phyloP scores from a whole-genome alignment of 2,888 invertebrate species.

The Latrodectus elegans region DNA sequence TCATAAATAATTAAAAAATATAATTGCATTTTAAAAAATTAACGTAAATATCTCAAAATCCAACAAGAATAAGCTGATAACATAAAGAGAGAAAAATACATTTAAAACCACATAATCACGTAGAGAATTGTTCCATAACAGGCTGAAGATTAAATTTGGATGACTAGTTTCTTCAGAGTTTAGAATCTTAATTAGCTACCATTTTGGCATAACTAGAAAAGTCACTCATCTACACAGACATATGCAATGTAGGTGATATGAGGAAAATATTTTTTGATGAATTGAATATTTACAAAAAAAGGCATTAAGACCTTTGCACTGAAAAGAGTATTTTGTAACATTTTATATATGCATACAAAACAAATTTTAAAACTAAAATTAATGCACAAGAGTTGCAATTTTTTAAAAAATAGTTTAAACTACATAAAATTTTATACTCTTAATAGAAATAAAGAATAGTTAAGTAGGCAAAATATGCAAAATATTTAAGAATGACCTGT shows the following conservation, averaged over 20 bases:
- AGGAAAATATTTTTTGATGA: constrained; percentile 6
- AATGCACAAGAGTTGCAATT: too few species aligned
- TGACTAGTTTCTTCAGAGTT: constrained; percentile 51
- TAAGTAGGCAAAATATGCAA: too few species aligned
- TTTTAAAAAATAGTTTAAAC: too few species aligned
- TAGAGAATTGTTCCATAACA: neutral
- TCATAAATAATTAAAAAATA: neutral
- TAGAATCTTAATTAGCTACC: constrained; percentile 43
- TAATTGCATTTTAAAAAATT: neutral
- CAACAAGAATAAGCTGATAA: neutral
- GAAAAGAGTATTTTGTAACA: neutral
- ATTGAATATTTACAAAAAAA: constrained; percentile 7
- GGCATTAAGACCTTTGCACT: constrained; percentile 14
- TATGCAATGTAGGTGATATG: constrained; percentile 15
- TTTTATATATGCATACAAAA: neutral
- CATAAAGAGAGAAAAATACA: constrained; percentile 6
- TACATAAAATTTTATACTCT: too few species aligned
- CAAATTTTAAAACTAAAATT: neutral
- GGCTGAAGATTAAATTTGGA: constrained; percentile 54
- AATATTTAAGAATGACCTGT: too few species aligned
- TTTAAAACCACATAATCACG: constrained; percentile 4
- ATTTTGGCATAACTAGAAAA: constrained; percentile 29
- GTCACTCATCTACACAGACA: constrained; percentile 18
- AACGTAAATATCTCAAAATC: neutral
- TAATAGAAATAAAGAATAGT: too few species aligned